phyloP scores from a whole-genome alignment of 1,140 invertebrate genomes.

The Scaptomyza montana region DNA sequence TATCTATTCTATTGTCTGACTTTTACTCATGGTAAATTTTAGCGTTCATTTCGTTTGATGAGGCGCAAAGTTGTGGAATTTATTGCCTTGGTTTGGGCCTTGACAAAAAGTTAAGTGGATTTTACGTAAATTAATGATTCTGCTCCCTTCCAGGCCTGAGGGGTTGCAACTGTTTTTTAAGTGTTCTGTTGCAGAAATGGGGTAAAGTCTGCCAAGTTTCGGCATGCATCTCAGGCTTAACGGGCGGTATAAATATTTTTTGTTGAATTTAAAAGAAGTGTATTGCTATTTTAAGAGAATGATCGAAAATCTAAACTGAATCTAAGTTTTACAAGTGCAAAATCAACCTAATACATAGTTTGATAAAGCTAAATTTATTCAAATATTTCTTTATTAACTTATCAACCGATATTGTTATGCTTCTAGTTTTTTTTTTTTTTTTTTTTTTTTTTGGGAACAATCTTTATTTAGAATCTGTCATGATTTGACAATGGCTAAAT shows the following conservation, averaged over 20 bases:
- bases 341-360: too few relatives aligned
- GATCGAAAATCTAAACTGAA: too few relatives aligned
- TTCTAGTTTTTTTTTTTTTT: too few relatives aligned
- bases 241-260: conserved; percentile 1
- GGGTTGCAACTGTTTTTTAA: conserved; percentile 33
- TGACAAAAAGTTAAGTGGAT: conserved; percentile 81
- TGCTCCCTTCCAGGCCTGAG: background rate
- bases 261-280: background rate
- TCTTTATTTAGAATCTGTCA: too few relatives aligned
- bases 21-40: conserved; percentile 63
- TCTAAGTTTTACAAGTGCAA: too few relatives aligned
- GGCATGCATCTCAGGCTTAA: background rate
- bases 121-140: conserved; percentile 81
- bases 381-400: too few relatives aligned
- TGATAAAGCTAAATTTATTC: too few relatives aligned
- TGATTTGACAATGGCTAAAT: too few relatives aligned
- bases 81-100: conserved; percentile 59
- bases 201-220: background rate
- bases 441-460: too few relatives aligned
- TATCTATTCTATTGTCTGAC: conserved; percentile 83
- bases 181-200: conserved; percentile 16
- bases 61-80: conserved; percentile 84
- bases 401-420: too few relatives aligned
- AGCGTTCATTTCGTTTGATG: conserved; percentile 75
- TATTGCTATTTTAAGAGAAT: background rate